Evolutionary conservation across 1,140 invertebrate species (phyloP).

Genomic region (Stegodyphus dumicola): DNA sequence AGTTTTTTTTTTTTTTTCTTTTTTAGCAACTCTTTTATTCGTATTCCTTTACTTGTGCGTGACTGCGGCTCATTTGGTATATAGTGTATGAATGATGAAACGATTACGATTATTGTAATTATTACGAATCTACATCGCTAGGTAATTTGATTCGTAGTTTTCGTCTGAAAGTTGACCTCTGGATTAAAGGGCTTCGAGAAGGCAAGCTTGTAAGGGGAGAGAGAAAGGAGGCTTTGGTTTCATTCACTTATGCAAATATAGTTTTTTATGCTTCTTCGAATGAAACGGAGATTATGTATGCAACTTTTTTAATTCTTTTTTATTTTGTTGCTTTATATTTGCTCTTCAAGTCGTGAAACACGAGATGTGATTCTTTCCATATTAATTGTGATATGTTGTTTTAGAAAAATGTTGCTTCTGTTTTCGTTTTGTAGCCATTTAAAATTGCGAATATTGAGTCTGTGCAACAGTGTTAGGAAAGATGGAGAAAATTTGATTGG

Average conservation of each 20-base stretch:
- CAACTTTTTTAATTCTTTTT: not conserved
- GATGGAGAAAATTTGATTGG: too few relatives aligned
- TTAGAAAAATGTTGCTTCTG: not conserved
- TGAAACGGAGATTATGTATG: not conserved
- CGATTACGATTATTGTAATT: conserved; percentile 56
- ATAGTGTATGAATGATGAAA: conserved; percentile 36
- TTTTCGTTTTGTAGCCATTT: not conserved
- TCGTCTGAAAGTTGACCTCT: conserved; percentile 14
- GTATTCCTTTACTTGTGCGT: conserved; percentile 9
- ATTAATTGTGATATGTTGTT: not conserved
- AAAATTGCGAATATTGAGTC: too few relatives aligned
- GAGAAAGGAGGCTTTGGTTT: not conserved
- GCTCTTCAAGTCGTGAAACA: not conserved
- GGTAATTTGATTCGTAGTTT: conserved; percentile 35
- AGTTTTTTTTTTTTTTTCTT: conserved; percentile 11
- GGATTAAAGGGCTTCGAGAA: conserved; percentile 1
- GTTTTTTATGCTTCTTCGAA: not conserved
- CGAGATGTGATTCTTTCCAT: not conserved
- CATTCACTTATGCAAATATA: not conserved
- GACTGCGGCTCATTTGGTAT: conserved; percentile 26
- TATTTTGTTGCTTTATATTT: not conserved
- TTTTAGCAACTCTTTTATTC: not conserved
- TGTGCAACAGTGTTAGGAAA: too few relatives aligned
- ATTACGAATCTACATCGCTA: conserved; percentile 29
- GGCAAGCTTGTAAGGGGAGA: not conserved